A percentile compares a stretch with the other conserved stretches of the same genome.
Evolutionary conservation across 1,140 invertebrate species (phyloP).

Genomic region (Neodiprion lecontei): DNA sequence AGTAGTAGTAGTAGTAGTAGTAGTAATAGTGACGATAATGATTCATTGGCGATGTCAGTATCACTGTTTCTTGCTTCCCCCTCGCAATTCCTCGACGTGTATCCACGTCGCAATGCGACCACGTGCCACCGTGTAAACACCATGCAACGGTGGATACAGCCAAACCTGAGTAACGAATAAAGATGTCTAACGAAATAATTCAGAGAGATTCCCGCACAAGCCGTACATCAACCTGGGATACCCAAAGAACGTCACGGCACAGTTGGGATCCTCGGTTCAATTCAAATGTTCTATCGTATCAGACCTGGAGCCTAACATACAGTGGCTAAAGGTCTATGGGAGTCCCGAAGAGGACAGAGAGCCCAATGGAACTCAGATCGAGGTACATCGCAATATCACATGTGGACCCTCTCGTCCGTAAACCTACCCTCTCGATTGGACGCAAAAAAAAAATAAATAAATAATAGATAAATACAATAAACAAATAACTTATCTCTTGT

Average conservation of each 20-base stretch:
- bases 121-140: neutral
- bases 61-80: neutral
- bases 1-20: neutral
- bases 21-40: conserved; percentile 10
- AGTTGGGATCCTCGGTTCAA: conserved; percentile 72
- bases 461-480: too few relatives aligned
- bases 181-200: conserved; percentile 5
- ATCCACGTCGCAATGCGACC: neutral
- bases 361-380: conserved; percentile 63
- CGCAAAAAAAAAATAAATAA: conserved; percentile 35
- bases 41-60: conserved; percentile 17
- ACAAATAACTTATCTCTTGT: conserved; percentile 3
- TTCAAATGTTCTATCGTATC: conserved; percentile 78
- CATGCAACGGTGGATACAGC: too few relatives aligned
- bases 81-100: neutral
- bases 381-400: conserved; percentile 55
- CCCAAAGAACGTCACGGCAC: conserved; percentile 79
- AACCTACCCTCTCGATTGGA: conserved; percentile 27
- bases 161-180: too few relatives aligned
- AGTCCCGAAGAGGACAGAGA: conserved; percentile 61
- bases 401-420: conserved; percentile 22
- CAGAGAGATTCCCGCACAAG: conserved; percentile 78
- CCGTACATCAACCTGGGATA: conserved; percentile 81
- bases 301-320: conserved; percentile 77
- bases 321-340: conserved; percentile 72